Evolutionary conservation across 2,113 vertebrate genomes (phyloP), one percentile per base, ranked within the genome.

Genomic region (Psammodynastes pulverulentus): DNA sequence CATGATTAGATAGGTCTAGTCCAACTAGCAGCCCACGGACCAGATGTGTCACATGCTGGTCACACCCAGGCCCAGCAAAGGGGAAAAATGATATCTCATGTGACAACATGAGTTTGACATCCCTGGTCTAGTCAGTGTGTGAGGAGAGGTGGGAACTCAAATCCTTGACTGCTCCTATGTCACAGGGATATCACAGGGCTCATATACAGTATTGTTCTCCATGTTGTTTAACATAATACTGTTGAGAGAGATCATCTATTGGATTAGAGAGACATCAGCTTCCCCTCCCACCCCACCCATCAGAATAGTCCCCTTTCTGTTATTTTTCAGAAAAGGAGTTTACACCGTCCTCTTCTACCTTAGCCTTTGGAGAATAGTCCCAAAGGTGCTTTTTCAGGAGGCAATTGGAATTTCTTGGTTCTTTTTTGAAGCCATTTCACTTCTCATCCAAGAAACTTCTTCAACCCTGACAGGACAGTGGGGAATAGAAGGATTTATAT

Each of bases 221-320:
- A 21, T 43, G 72, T 39, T 39, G 6, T 21, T 39, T 79, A 79
- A 79, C 34, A 5, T 34, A 21, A 79, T 39, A 9, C 17, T 79
- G 17, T 39, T 79, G 72, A 9, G 34, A 79, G 34, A 39, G 17
- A 7, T 43, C 6, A 79, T 79, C 34, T 39, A 79, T 43, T 79
- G 72, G 34, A 43, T 79, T 19, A 43, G 34, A 79, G 34, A 79
- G 72, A 43, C 3, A 79, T 79, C 72, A 79, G 15, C 17, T 79
- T 43, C 34, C 5, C 34, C n/a, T 2, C 15, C 15, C n/a, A 3
- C 10, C 29, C 2, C 12, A 12, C 3, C 1, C 1, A 5, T 67
- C 29, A 34, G 29, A 67, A 67, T 67, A 29, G 5, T 34, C 29
- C 13, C 29, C 29, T 67, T 67, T 67, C 62, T 34, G 12, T 34